Evolutionary conservation across 2,113 vertebrate genomes (phyloP).

Genomic region (Indicator indicator): DNA sequence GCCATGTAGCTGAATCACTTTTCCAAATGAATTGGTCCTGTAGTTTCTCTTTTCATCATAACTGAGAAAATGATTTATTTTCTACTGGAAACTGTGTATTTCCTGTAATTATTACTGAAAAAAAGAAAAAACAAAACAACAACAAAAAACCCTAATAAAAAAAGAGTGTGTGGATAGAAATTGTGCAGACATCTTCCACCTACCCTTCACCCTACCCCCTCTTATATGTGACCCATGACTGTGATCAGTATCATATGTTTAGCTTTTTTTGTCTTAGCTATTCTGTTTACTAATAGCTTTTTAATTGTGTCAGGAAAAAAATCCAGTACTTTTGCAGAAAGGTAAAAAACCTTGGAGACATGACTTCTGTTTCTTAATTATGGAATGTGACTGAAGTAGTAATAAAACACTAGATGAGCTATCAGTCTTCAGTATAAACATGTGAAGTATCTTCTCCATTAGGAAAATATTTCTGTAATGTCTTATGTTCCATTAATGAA

Average conservation of each 20-base stretch:
- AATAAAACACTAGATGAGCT: not conserved
- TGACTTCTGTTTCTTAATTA: not conserved
- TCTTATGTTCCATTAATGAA: not conserved
- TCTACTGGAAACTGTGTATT: not conserved
- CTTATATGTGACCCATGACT: not conserved
- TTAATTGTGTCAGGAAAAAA: not conserved
- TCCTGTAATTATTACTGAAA: not conserved
- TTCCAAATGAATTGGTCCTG: not conserved
- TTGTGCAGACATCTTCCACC: not conserved
- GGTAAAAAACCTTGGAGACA: not conserved
- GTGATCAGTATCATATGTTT: not conserved
- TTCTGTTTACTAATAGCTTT: not conserved
- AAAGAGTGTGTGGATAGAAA: not conserved
- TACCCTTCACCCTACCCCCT: not conserved
- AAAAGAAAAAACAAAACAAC: not conserved
- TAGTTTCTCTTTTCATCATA: not conserved
- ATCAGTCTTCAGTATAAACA: not conserved
- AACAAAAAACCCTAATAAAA: no score
- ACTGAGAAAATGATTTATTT: not conserved
- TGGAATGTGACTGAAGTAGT: not conserved
- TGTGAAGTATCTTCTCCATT: not conserved
- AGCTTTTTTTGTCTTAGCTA: not conserved
- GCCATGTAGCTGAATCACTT: fast-evolving
- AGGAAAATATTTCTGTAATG: not conserved
- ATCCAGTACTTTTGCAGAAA: not conserved